These are phyloP conservation scores for Phalera bucephala DNA, from an alignment of 2,888 invertebrate genomes.

Conservation along the genomic window DNA sequence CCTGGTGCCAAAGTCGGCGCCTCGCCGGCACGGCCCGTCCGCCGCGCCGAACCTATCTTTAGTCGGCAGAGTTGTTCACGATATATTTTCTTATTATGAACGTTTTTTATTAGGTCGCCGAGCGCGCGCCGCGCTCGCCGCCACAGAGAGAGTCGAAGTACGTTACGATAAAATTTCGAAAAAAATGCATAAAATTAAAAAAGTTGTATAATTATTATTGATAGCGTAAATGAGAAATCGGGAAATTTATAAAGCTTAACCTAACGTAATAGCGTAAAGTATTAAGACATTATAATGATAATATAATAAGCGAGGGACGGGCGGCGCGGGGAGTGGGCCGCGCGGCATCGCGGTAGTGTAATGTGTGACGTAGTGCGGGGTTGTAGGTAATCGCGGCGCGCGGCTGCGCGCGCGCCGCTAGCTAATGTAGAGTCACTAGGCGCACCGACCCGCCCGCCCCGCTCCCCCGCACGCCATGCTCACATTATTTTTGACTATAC, in stretches of 20 bases:
- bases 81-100: conserved; percentile 86
- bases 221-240: conserved; percentile 81
- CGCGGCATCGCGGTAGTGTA: conserved; percentile 43
- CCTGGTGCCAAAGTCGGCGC: conserved; percentile 83
- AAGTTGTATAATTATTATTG: conserved; percentile 83
- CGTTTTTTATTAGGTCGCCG: conserved; percentile 85
- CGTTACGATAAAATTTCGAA: conserved; percentile 82
- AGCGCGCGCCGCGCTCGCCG: conserved; percentile 69
- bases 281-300: conserved; percentile 79
- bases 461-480: conserved; percentile 72
- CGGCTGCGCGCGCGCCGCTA: conserved; percentile 36
- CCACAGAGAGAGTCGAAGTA: conserved; percentile 78
- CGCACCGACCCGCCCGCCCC: conserved; percentile 50
- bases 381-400: conserved; percentile 6
- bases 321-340: conserved; percentile 66
- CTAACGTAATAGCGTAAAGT: conserved; percentile 82
- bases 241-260: conserved; percentile 83
- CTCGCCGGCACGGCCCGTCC: conserved; percentile 86
- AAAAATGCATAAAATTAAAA: conserved; percentile 81
- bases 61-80: conserved; percentile 84
- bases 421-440: too few relatives aligned
- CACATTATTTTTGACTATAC: conserved; percentile 81
- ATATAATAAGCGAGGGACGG: conserved; percentile 69
- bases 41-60: conserved; percentile 79
- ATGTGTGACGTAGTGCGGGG: conserved; percentile 21